These are phyloP conservation scores for Apodemia zela DNA, from an alignment of 2,888 invertebrate genomes.

Conservation along the genomic window DNA sequence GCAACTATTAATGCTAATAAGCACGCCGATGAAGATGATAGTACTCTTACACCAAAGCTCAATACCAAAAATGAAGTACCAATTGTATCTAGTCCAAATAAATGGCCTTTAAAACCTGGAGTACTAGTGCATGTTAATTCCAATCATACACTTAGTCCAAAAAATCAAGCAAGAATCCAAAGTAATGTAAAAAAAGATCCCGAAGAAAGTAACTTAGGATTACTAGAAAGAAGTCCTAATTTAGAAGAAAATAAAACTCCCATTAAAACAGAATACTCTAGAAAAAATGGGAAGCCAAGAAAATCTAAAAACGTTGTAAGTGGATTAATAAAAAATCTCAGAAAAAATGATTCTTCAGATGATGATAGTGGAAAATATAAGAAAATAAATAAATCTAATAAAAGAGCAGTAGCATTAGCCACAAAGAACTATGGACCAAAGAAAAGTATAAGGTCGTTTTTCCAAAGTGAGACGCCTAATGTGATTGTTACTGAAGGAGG, in stretches of 20 bases:
- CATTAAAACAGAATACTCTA: constrained; percentile 57
- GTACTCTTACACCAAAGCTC: constrained; percentile 46
- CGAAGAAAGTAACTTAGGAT: constrained; percentile 55
- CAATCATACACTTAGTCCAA: constrained; percentile 85
- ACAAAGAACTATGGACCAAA: constrained; percentile 60
- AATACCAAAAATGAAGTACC: constrained; percentile 52
- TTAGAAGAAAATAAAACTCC: constrained; percentile 40
- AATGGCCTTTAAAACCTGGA: constrained; percentile 94
- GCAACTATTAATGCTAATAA: constrained; percentile 45
- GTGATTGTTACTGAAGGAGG: constrained; percentile 78
- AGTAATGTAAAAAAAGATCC: constrained; percentile 35
- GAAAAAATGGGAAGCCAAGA: constrained; percentile 60
- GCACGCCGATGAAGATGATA: constrained; percentile 39
- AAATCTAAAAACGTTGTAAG: constrained; percentile 54
- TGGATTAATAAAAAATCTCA: constrained; percentile 60
- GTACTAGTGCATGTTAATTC: constrained; percentile 93
- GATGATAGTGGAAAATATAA: constrained; percentile 72
- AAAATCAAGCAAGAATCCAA: constrained; percentile 68
- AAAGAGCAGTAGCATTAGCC: constrained; percentile 64
- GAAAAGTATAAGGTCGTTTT: constrained; percentile 63
- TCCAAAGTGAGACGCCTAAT: constrained; percentile 70
- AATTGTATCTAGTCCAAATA: constrained; percentile 77
- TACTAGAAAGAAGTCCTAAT: constrained; percentile 60
- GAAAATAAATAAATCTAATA: constrained; percentile 71
- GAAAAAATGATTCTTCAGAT: constrained; percentile 64